Base-by-base conservation (phyloP, 2,888 invertebrate species). In the Siphlonurus alternatus region DNA sequence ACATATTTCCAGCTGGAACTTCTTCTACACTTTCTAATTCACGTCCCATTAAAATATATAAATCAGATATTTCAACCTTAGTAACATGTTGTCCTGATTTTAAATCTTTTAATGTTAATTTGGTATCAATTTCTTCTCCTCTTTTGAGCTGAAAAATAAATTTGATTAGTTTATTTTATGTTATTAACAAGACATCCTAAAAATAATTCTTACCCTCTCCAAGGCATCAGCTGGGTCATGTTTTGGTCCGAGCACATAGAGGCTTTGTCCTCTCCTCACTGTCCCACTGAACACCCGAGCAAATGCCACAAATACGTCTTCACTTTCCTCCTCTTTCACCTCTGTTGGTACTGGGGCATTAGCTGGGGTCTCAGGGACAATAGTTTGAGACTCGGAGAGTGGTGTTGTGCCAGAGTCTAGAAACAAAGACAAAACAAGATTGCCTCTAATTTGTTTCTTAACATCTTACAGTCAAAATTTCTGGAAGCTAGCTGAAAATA, bases 41-140 rank as follows among this genome's bases (percentile, higher is more conserved):
- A 69, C 93, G 81, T 5, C 98, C 99, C 89, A 97, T 93, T 66
- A 98, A 80, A 69, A 95, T 78, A 73, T 92, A 99, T 1, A 99
- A 76, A 66, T 88, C 84, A 61, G 85, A 82, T 15, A 97, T 81
- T 1, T 72, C 78, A 0, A 80, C 74, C 72, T 77, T 80, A 20
- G 86, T 87, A 10, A 89, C 80, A 72, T 89, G 85, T 69, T 83
- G 81, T 66, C 85, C 81, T 62, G 78, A 76, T 66, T 78, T 78
- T 64, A 85, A 76, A 71, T 86, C 84, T 70, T 82, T 83, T 20
- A 85, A 71, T 64, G 80, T 81, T 68, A 79, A 73, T 68, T 61
- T 68, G 56, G 69, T 66, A 61, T 72, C 69, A 59, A 75, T 68
- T 51, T 66, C 68, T 63, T 70, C 68, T 3, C 72, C 72, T 38